These are phyloP conservation scores for Microtus oregoni DNA, from an alignment of 2,113 vertebrate species.

Conservation along the genomic window DNA sequence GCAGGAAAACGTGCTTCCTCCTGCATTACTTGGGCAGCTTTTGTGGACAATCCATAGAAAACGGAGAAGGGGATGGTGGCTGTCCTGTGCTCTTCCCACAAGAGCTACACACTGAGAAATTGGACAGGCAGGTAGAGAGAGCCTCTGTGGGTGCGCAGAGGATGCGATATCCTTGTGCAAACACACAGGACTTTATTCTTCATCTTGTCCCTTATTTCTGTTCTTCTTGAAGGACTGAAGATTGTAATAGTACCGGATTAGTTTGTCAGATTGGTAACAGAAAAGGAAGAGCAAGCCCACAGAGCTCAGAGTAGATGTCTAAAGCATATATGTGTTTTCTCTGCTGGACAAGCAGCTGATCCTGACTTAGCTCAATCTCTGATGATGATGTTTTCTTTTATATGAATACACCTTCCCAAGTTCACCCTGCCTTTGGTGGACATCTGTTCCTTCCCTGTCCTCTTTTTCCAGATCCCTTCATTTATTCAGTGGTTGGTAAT, in stretches of 20 bases:
- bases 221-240: not conserved
- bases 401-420: not conserved
- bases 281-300: not conserved
- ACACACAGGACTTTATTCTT: constrained; percentile 18
- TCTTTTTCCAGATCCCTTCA: not conserved
- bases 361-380: not conserved
- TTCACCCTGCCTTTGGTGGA: not conserved
- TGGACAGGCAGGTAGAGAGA: not conserved
- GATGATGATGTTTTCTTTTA: not conserved
- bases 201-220: not conserved
- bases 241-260: not conserved
- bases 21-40: constrained; percentile 62
- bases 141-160: not conserved
- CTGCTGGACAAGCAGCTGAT: not conserved
- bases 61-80: not conserved
- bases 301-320: not conserved
- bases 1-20: not conserved
- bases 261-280: constrained; percentile 15
- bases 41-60: constrained; percentile 51
- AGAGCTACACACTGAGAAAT: not conserved
- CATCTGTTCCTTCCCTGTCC: constrained; percentile 37
- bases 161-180: not conserved
- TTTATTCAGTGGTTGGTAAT: constrained; percentile 10
- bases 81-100: not conserved
- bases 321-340: not conserved